Base-by-base conservation (phyloP, 2,113 vertebrate species). In the Phocoena phocoena region DNA sequence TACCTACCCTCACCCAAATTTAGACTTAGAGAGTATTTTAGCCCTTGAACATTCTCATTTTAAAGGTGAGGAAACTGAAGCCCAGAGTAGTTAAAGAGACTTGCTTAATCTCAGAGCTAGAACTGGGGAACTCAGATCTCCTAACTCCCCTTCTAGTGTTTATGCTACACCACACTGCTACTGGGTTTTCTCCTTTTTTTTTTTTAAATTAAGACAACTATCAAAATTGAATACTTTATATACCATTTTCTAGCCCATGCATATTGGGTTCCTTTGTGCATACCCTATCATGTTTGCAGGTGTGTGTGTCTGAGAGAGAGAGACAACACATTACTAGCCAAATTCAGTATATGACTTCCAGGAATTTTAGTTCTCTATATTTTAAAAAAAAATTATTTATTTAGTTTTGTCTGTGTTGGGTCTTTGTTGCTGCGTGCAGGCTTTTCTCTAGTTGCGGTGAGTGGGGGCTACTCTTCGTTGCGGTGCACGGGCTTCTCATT, bases 261-360 rank as follows among this genome's bases (percentile, higher is more conserved):
- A 86, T 91, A 13, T 71, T 88, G 76, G 26, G 5, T 84, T 84
- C 13, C 50, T 90, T 96, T 93, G 73, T 90, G 21, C 87, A 84
- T 90, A 90, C 20, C 1, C 74, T 80, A 77, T 96, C 83, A 60
- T 94, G 21, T 84, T 91, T 71, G 73, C 23, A 84, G 60, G 28
- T 14, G 26, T 86, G 58, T 73, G 2, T 83, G 25, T 68, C 13
- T 31, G n/a, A 60, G 50, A 53, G 14, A 53, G 14, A 92, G 31
- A 90, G 96, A 81, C 28, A 88, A 71, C 20, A 44, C 41, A 87
- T 74, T 96, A 50, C n/a, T 90, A 71, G n/a, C 76, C 38, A 6
- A 96, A 95, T 89, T 95, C 58, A 97, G 5, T 67, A n/a, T 88
- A 65, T 76, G 41, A 92, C 23, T 93, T 15, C 55, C 14, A 67